phyloP scores from a whole-genome alignment of 2,113 vertebrate genomes.

The Tupaia chinensis region DNA sequence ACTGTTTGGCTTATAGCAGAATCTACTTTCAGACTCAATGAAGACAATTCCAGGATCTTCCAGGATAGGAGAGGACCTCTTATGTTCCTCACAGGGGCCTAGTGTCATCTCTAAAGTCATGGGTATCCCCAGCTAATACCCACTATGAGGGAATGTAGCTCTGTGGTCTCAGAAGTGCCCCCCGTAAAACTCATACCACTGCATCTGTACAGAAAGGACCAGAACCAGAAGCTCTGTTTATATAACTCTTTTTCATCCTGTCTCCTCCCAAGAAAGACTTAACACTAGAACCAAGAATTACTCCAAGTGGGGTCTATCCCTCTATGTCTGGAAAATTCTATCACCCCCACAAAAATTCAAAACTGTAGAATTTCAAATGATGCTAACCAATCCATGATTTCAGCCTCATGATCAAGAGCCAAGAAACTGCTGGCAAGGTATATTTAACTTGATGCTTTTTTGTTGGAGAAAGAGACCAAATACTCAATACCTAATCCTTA shows the following conservation, averaged over 20 bases:
- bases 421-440: background rate
- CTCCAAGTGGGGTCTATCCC: background rate
- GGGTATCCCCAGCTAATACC: too few relatives aligned
- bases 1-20: background rate
- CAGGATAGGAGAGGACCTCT: background rate
- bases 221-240: background rate
- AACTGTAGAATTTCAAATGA: background rate
- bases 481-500: background rate
- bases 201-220: accelerated
- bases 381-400: background rate
- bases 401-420: background rate
- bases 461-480: background rate
- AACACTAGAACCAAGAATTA: background rate
- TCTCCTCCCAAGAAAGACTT: background rate
- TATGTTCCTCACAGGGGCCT: background rate
- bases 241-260: background rate
- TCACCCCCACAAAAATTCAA: background rate
- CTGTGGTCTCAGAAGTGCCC: background rate
- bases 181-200: accelerated
- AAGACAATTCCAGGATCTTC: background rate
- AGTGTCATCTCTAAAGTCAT: background rate
- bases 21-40: background rate
- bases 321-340: background rate
- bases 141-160: background rate
- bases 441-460: background rate